Percentiles rank a stretch among this genome's conserved stretches.
These are phyloP conservation scores for Hyposoter didymator DNA, from an alignment of 2,888 invertebrate genomes.

Conservation along the genomic window DNA sequence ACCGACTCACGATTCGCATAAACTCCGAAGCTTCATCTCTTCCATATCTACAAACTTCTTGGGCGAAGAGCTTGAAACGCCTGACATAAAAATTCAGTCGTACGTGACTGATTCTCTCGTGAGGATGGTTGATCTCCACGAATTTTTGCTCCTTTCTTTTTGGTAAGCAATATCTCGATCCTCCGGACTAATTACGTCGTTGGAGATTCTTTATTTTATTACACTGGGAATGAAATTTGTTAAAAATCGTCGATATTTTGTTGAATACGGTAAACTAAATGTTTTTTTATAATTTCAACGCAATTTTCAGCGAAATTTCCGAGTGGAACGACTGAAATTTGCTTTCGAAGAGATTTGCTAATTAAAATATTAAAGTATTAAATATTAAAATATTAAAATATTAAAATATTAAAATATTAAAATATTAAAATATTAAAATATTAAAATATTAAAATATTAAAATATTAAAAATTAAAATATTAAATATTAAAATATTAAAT, in stretches of 20 bases:
- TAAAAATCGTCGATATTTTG: no score
- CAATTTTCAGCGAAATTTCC: no score
- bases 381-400: no score
- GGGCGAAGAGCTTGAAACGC: constrained; percentile 24
- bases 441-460: neutral
- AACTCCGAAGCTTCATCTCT: constrained; percentile 25
- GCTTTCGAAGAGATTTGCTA: no score
- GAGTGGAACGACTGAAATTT: no score
- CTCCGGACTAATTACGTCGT: no score
- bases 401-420: no score
- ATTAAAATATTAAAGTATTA: no score
- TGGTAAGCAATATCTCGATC: constrained; percentile 69
- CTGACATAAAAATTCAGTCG: constrained; percentile 69
- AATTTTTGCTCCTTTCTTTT: constrained; percentile 73
- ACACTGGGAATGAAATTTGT: no score
- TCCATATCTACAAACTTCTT: constrained; percentile 18
- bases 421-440: neutral
- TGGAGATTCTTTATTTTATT: no score
- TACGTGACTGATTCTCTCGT: constrained; percentile 55
- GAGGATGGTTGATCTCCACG: constrained; percentile 75
- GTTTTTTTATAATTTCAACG: no score
- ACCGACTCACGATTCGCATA: constrained; percentile 3
- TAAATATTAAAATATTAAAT: neutral
- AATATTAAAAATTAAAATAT: neutral
- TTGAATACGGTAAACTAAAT: no score